Conservation (phyloP, 2,797 vertebrate genomes). For the Momotus momota region DNA sequence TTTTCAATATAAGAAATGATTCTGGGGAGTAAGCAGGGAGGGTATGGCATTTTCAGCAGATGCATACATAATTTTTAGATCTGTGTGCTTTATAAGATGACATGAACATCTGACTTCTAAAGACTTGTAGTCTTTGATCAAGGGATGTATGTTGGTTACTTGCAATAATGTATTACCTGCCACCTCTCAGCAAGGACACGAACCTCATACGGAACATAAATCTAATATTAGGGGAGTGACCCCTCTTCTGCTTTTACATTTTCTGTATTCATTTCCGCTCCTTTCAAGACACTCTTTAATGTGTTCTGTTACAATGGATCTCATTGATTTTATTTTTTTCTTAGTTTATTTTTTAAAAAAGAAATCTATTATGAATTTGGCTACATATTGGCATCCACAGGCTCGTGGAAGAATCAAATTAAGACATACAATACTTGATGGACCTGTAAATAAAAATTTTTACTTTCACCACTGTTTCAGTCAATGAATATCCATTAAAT, state of each 20-base stretch:
- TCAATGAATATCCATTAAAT: background rate
- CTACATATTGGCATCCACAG: background rate
- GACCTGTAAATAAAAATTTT: background rate
- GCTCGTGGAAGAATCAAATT: background rate
- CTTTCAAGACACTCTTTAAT: background rate
- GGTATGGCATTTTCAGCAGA: background rate
- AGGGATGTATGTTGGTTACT: background rate
- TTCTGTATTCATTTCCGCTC: background rate
- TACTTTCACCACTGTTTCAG: background rate
- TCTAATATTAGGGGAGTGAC: background rate
- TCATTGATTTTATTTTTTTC: background rate
- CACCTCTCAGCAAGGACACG: background rate
- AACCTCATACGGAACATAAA: background rate
- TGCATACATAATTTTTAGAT: background rate
- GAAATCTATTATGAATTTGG: background rate
- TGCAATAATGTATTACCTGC: background rate
- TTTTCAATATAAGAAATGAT: background rate
- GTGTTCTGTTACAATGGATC: background rate
- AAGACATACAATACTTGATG: background rate
- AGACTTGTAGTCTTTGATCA: background rate
- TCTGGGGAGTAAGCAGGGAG: background rate
- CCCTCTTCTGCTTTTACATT: background rate
- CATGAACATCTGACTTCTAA: background rate
- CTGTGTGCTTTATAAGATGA: background rate
- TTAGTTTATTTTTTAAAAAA: background rate